A percentile compares a stretch with the other conserved stretches of the same genome.
phyloP scores from a whole-genome alignment of 2,797 vertebrate species.

The Coluber constrictor region DNA sequence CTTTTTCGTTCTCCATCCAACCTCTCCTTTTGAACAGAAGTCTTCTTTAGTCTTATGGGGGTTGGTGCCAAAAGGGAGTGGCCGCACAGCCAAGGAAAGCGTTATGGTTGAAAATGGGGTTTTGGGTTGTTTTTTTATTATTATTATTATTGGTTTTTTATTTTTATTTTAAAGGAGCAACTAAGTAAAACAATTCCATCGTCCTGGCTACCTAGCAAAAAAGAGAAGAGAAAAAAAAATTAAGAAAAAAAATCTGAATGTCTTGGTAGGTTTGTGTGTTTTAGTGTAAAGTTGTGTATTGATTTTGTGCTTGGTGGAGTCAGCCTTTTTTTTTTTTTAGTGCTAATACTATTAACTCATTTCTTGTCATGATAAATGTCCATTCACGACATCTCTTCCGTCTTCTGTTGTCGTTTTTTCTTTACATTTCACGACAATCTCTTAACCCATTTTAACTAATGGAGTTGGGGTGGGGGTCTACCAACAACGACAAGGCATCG shows the following conservation, averaged over 20 bases:
- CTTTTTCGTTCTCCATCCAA: conserved; percentile 23
- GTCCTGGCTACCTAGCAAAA: conserved; percentile 28
- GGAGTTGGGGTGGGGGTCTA: background rate
- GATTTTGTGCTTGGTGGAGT: conserved; percentile 90
- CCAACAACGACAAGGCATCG: background rate
- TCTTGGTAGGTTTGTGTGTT: conserved; percentile 49
- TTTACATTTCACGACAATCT: conserved; percentile 66
- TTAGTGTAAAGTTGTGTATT: conserved; percentile 80
- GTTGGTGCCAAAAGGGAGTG: conserved; percentile 18
- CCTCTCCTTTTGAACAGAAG: conserved; percentile 14
- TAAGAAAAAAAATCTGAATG: conserved; percentile 15
- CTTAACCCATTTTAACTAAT: conserved; percentile 63
- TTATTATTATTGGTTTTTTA: background rate
- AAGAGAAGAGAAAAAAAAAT: background rate
- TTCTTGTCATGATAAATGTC: conserved; percentile 97
- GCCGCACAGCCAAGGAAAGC: background rate
- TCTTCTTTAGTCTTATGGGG: conserved; percentile 12
- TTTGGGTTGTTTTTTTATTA: background rate
- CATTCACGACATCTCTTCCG: conserved; percentile 92
- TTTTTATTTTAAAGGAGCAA: background rate
- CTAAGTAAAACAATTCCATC: conserved; percentile 18
- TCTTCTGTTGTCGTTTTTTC: conserved; percentile 95
- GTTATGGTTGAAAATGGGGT: background rate
- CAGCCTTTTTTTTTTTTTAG: conserved; percentile 80
- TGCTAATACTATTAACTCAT: conserved; percentile 85